Evolutionary conservation across 2,113 vertebrate genomes (phyloP).

Genomic region (Tragelaphus strepsiceros): DNA sequence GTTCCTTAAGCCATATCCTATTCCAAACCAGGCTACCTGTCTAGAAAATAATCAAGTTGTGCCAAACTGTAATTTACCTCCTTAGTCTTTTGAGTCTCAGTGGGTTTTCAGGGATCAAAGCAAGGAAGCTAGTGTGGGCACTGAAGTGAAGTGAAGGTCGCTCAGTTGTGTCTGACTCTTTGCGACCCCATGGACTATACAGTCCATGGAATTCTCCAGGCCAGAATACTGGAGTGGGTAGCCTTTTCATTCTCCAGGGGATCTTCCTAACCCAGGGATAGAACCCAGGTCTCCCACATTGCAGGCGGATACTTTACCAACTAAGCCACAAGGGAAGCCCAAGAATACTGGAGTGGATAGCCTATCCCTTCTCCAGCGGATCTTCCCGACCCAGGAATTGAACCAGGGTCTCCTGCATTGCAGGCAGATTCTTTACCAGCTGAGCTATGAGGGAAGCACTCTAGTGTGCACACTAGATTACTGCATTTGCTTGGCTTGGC

Average conservation of each 20-base stretch:
- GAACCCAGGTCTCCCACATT: neutral
- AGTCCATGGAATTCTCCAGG: neutral
- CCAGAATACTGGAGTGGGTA: neutral
- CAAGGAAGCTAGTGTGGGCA: neutral
- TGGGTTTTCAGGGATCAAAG: neutral
- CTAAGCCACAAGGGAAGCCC: neutral
- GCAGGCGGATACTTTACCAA: neutral
- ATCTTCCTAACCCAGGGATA: neutral
- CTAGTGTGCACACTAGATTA: neutral
- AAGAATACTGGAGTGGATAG: neutral
- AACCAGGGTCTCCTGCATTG: neutral
- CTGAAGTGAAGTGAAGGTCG: neutral
- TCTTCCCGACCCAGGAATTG: neutral
- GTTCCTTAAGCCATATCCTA: neutral
- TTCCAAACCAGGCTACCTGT: neutral
- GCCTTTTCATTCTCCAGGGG: neutral
- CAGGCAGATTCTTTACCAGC: neutral
- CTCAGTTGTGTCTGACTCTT: neutral
- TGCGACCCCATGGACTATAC: neutral
- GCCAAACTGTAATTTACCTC: neutral
- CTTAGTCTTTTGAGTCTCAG: neutral
- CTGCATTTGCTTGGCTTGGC: neutral
- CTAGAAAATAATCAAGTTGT: neutral
- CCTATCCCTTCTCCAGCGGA: neutral
- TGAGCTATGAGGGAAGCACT: neutral